These are phyloP conservation scores for Protophormia terraenovae DNA, from an alignment of 2,888 invertebrate species.

Conservation along the genomic window DNA sequence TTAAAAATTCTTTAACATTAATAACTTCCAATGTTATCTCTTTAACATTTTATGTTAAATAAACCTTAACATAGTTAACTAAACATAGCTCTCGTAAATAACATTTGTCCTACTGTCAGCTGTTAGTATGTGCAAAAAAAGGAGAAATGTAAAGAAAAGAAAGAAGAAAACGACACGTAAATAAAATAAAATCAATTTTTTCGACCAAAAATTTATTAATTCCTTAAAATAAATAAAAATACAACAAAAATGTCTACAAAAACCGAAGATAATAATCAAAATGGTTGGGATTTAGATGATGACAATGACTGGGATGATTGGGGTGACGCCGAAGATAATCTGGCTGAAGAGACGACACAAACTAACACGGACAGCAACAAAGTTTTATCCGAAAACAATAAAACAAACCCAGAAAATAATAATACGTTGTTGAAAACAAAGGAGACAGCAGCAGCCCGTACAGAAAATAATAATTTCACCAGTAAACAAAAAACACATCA, in stretches of 20 bases:
- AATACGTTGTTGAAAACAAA: background rate
- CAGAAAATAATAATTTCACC: conserved; percentile 41
- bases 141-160: background rate
- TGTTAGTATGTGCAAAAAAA: conserved; percentile 4
- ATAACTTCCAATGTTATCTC: too few species aligned
- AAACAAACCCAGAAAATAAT: background rate
- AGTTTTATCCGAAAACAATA: background rate
- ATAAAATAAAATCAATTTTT: conserved; percentile 45
- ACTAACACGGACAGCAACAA: conserved; percentile 23
- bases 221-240: background rate
- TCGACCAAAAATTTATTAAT: background rate
- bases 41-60: background rate
- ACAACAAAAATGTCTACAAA: conserved; percentile 42
- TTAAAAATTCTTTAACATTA: too few species aligned
- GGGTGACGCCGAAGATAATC: conserved; percentile 75
- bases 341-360: conserved; percentile 39
- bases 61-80: background rate
- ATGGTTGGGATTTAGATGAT: conserved; percentile 74
- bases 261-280: conserved; percentile 47
- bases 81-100: conserved; percentile 24
- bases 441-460: background rate
- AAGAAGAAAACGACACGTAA: conserved; percentile 54
- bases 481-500: background rate
- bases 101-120: background rate
- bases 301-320: conserved; percentile 78